Base-by-base conservation (phyloP, 2,797 vertebrate genomes). In the Gila robusta region DNA sequence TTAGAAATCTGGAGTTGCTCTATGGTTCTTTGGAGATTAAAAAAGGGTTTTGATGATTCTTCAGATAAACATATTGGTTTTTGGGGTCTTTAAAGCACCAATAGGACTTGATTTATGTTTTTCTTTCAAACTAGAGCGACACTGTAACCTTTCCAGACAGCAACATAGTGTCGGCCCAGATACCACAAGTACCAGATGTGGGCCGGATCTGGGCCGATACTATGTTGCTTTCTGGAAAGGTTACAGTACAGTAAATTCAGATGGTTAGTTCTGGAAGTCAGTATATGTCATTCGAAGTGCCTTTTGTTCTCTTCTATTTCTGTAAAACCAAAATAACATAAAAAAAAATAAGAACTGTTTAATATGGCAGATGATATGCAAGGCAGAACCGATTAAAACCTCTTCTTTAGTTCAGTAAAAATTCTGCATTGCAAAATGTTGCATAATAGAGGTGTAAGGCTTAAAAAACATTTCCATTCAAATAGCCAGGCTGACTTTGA, bases 381-480 rank as follows among this genome's bases (percentile, higher is more conserved):
- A 64, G 59, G 12, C n/a, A 64, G 26, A 5, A 28, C 62, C 5
- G 14, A 66, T 66, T 66, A 66, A 32, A 66, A 66, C 14, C 62
- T 66, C 28, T 64, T 12, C 1, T 66, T 66, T 62, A 26, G n/a
- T 62, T 62, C n/a, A 26, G 59, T 62, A 26, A 62, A 62, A 62
- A 62, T 59, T 10, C 54, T 59, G 8, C 54, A 59, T 12, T 52
- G n/a, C 44, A 49, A 37, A 21, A 52, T 77, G 44, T 76, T 84
- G 82, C 82, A 67, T 84, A 77, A 84, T 21, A 67, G 44, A 67
- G 44, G 32, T 39, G 71, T 84, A 52, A 37, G 32, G 72, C 32
- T 84, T 39, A 71, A 84, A 79, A 77, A 56, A 17, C 16, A 39
- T 70, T 69, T 81, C 66, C n/a, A 5, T 62, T 37, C 76, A 79